These are phyloP conservation scores for Drosophila paramelanica DNA, from an alignment of 2,888 invertebrate species.

Conservation along the genomic window DNA sequence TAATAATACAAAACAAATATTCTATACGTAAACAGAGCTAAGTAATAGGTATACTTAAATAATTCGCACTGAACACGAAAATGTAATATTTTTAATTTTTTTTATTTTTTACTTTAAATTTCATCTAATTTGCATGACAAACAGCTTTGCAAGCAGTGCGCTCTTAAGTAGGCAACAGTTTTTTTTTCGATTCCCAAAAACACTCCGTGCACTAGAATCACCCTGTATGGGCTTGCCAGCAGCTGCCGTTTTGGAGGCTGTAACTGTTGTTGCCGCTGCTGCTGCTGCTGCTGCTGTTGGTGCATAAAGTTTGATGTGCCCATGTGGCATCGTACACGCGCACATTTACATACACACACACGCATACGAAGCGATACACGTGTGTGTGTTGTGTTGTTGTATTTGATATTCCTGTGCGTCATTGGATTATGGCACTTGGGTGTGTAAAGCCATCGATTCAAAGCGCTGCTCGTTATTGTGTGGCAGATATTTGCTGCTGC, in stretches of 20 bases:
- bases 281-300: slow-evolving; percentile 51
- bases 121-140: no score
- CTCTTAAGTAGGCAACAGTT: slow-evolving; percentile 46
- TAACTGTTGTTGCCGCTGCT: slow-evolving; percentile 26
- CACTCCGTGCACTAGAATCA: slow-evolving; percentile 19
- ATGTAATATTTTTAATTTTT: no score
- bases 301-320: slow-evolving; percentile 84
- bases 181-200: background rate
- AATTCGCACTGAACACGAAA: no score
- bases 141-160: background rate
- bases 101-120: no score
- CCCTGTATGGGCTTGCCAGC: slow-evolving; percentile 33
- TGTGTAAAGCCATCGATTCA: slow-evolving; percentile 83
- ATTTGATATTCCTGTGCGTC: slow-evolving; percentile 83
- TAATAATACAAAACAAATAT: no score
- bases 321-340: slow-evolving; percentile 80
- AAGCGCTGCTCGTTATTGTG: slow-evolving; percentile 66
- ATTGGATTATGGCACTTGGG: slow-evolving; percentile 85
- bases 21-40: no score
- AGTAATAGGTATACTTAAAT: no score
- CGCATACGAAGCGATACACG: slow-evolving; percentile 22
- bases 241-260: slow-evolving; percentile 17
- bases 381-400: slow-evolving; percentile 50
- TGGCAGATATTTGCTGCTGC: slow-evolving; percentile 25
- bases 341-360: slow-evolving; percentile 64